Evolutionary conservation across 1,140 invertebrate genomes (phyloP).

Genomic region (Neodiprion fabricii): DNA sequence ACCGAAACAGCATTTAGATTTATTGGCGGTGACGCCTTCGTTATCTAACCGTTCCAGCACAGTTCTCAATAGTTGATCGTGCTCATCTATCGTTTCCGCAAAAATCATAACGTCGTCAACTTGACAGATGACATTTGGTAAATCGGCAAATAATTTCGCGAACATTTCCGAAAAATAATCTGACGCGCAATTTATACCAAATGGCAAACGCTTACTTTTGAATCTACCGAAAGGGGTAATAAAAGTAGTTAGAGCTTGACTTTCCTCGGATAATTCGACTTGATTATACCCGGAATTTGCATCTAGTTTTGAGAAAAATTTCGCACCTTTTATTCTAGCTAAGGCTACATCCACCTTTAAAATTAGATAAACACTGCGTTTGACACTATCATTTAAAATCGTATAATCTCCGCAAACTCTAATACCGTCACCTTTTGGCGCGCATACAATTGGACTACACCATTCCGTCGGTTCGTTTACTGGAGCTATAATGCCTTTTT

Average conservation of each 20-base stretch:
- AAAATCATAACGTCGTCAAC: slow-evolving; percentile 44
- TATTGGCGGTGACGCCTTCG: slow-evolving; percentile 39
- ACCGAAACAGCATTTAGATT: slow-evolving; percentile 38
- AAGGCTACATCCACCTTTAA: slow-evolving; percentile 35
- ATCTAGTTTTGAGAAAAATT: slow-evolving; percentile 21
- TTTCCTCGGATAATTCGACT: slow-evolving; percentile 23
- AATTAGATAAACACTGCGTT: slow-evolving; percentile 37
- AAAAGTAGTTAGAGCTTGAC: slow-evolving; percentile 30
- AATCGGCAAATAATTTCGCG: slow-evolving; percentile 29
- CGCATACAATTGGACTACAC: slow-evolving; percentile 51
- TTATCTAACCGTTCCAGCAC: slow-evolving; percentile 33
- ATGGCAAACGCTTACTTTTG: slow-evolving; percentile 36
- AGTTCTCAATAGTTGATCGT: slow-evolving; percentile 33
- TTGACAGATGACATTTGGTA: slow-evolving; percentile 7
- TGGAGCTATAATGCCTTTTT: slow-evolving; percentile 10
- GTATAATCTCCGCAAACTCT: slow-evolving; percentile 55
- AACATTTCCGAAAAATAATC: slow-evolving; percentile 36
- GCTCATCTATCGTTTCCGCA: slow-evolving; percentile 33
- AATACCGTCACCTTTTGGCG: slow-evolving; percentile 46
- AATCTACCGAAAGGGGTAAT: slow-evolving; percentile 37
- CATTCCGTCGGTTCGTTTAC: slow-evolving; percentile 48
- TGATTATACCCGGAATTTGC: slow-evolving; percentile 22
- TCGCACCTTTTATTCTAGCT: slow-evolving; percentile 24
- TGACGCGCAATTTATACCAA: slow-evolving; percentile 36
- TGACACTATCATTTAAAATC: slow-evolving; percentile 40